A percentile compares a stretch with the other conserved stretches of the same genome.
phyloP scores from a whole-genome alignment of 2,888 invertebrate species.

The Tenthredo livida region DNA sequence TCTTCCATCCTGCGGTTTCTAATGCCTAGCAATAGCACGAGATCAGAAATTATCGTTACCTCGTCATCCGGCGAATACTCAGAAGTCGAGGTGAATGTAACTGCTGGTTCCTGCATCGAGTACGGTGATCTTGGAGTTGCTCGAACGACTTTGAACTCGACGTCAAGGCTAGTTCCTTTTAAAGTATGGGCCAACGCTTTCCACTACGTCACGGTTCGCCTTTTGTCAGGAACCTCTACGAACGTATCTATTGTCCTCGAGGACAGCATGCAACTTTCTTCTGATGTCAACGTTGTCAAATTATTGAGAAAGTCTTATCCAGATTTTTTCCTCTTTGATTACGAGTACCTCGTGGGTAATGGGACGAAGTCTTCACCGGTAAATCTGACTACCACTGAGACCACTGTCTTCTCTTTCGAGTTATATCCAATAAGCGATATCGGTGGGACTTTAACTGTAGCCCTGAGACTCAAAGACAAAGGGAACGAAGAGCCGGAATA shows the following conservation, averaged over 20 bases:
- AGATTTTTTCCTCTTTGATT: conserved; percentile 89
- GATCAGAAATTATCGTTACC: conserved; percentile 61
- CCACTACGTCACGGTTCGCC: conserved; percentile 69
- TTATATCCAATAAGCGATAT: conserved; percentile 87
- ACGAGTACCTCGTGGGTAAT: conserved; percentile 84
- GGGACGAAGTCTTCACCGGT: conserved; percentile 84
- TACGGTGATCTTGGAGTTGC: conserved; percentile 56
- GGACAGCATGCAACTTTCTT: conserved; percentile 29
- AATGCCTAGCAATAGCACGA: conserved; percentile 64
- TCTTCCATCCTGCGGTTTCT: conserved; percentile 69
- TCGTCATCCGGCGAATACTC: conserved; percentile 72
- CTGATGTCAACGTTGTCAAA: conserved; percentile 71
- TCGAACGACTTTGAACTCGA: conserved; percentile 63
- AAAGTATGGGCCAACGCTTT: conserved; percentile 67
- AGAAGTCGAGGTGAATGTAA: conserved; percentile 66
- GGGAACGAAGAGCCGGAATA: conserved; percentile 67
- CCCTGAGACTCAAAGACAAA: conserved; percentile 82
- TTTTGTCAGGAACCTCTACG: conserved; percentile 67
- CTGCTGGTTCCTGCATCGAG: conserved; percentile 57
- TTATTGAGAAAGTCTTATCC: conserved; percentile 83
- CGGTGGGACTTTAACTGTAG: conserved; percentile 89
- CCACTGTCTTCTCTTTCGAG: conserved; percentile 85
- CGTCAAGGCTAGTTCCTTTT: conserved; percentile 64
- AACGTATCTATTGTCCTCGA: conserved; percentile 61
- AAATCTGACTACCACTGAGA: conserved; percentile 84